Percentiles rank a stretch among this genome's conserved stretches.
These are phyloP conservation scores for Zonitis immaculata DNA, from an alignment of 2,888 invertebrate genomes.

Conservation along the genomic window DNA sequence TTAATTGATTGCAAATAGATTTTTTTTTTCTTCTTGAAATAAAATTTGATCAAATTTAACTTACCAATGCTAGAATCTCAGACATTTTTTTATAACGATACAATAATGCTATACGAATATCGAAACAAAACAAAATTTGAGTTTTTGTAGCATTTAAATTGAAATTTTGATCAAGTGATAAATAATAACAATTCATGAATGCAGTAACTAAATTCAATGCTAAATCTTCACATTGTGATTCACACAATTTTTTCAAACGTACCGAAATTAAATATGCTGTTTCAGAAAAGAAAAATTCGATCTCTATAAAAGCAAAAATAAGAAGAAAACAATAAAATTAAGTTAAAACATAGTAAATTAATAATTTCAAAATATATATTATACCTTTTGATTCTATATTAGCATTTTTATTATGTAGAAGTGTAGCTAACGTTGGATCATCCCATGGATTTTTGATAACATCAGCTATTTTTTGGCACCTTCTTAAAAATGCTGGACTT, in stretches of 20 bases:
- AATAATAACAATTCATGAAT: constrained; percentile 44
- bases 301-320: constrained; percentile 38
- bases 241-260: constrained; percentile 57
- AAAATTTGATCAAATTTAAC: constrained; percentile 8
- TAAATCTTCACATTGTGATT: constrained; percentile 59
- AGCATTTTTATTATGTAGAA: constrained; percentile 39
- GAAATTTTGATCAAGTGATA: constrained; percentile 39
- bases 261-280: constrained; percentile 56
- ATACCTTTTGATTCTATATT: constrained; percentile 43
- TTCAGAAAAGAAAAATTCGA: constrained; percentile 56
- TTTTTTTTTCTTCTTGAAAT: too few species aligned
- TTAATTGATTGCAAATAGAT: constrained; percentile 13
- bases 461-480: constrained; percentile 44
- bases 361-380: too few species aligned
- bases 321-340: not conserved
- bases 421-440: constrained; percentile 37
- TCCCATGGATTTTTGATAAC: constrained; percentile 46
- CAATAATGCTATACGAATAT: constrained; percentile 57
- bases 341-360: not conserved
- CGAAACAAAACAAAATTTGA: constrained; percentile 56
- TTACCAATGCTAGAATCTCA: constrained; percentile 53
- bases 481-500: constrained; percentile 39
- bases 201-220: constrained; percentile 57
- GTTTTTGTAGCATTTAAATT: constrained; percentile 46
- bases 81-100: constrained; percentile 54